Evolutionary conservation across 2,888 invertebrate genomes (phyloP), one percentile per base, ranked within the genome.

Genomic region (Acheta domesticus): DNA sequence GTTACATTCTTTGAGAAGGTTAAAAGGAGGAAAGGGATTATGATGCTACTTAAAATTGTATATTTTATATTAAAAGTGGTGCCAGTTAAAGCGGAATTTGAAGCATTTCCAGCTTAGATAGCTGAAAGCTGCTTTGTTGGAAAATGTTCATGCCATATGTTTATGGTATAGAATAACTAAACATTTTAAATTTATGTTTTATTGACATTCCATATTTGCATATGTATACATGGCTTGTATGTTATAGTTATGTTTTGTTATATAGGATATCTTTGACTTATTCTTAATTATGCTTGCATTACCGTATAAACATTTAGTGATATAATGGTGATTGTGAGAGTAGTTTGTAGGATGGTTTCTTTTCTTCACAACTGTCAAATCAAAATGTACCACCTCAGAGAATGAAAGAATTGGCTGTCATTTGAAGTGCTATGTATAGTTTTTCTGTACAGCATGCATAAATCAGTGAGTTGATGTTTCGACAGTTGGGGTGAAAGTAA

Each of bases 311-410:
- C 19, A 19, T 48, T n/a, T 20, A n/a, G 21, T 48, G 76, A n/a
- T 11, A 49, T 76, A 23, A 75, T 48, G 49, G 76, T 76, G 76
- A 49, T 49, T 76, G 76, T 76, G 76, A 76, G 48, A 36, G 49
- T 76, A 76, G 76, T 77, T 79, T 49, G 74, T 78, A 80, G 80
- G 50, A 77, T 36, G n/a, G 74, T 80, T 77, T 77, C 50, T n/a
- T 80, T 80, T 80, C 80, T 75, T 77, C 36, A 50, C 49, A 50
- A 49, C 77, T 78, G 77, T 80, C 62, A 75, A 75, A 78, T 36
- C 73, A 23, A 76, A 79, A 77, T 76, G 11, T 49, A 74, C 50
- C n/a, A 62, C 48, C 50, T 48, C 50, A 62, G 20, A 50, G 49
- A 74, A 19, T 36, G n/a, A 11, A 79, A 20, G 75, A 50, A 48